A percentile compares a stretch with the other conserved stretches of the same genome.
phyloP scores from a whole-genome alignment of 2,797 vertebrate species.

The Oreochromis grahami region DNA sequence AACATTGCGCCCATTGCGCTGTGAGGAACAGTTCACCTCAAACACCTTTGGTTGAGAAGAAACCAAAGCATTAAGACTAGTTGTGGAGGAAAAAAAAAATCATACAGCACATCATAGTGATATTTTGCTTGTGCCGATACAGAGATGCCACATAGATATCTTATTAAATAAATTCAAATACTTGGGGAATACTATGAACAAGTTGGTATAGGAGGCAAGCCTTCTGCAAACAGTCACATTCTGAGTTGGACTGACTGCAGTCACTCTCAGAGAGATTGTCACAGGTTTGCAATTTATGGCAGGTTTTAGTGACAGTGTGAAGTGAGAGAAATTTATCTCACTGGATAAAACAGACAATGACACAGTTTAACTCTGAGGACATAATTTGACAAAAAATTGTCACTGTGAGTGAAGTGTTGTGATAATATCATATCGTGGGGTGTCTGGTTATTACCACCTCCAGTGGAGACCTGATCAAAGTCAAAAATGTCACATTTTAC shows the following conservation, averaged over 20 bases:
- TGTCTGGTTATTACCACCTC: not conserved
- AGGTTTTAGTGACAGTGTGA: not conserved
- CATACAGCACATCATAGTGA: too few species aligned
- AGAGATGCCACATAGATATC: too few species aligned
- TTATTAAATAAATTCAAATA: too few species aligned
- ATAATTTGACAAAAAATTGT: not conserved
- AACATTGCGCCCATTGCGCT: slow-evolving; percentile 85
- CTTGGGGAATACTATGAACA: too few species aligned
- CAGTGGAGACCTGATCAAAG: not conserved
- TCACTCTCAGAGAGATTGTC: too few species aligned
- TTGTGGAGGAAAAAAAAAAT: fast-evolving
- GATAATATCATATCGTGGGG: not conserved
- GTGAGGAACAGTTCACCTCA: slow-evolving; percentile 94
- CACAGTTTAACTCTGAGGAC: not conserved
- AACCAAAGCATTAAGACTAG: not conserved
- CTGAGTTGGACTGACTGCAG: too few species aligned
- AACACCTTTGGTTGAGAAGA: slow-evolving; percentile 78
- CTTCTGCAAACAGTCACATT: too few species aligned
- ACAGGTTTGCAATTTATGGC: not conserved
- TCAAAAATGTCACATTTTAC: not conserved
- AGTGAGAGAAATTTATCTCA: not conserved
- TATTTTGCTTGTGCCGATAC: too few species aligned
- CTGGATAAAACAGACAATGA: not conserved
- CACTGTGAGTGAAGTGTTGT: not conserved
- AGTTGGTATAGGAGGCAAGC: too few species aligned